Conservation (phyloP, 2,797 vertebrate species). For the Bradypodion pumilum region DNA sequence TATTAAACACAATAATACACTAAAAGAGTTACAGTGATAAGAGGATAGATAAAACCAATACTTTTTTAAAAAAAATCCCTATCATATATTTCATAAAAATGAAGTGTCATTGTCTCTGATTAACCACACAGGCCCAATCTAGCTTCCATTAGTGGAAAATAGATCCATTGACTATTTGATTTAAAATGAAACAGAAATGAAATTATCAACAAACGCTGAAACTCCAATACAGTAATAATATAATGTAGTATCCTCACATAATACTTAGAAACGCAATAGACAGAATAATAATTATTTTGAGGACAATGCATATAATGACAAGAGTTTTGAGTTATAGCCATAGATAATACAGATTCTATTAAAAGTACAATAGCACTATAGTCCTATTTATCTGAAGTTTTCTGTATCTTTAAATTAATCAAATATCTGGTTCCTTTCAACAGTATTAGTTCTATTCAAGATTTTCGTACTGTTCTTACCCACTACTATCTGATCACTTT, state of each 20-base stretch:
- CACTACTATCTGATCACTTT: conserved; percentile 33
- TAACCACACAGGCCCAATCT: conserved; percentile 1
- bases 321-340: conserved; percentile 42
- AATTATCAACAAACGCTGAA: conserved; percentile 6
- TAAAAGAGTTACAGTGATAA: conserved; percentile 32
- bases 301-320: conserved; percentile 38
- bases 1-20: conserved; percentile 25
- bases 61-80: conserved; percentile 30
- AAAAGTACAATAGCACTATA: conserved; percentile 43
- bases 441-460: conserved; percentile 43
- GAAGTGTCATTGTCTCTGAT: conserved; percentile 26
- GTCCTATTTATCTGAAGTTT: conserved; percentile 24
- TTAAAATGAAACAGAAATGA: conserved; percentile 13
- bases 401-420: conserved; percentile 31
- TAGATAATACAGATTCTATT: conserved; percentile 38
- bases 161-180: conserved; percentile 17
- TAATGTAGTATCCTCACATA: background rate
- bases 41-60: conserved; percentile 36
- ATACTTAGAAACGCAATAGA: conserved; percentile 25
- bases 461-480: conserved; percentile 26
- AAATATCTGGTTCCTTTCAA: conserved; percentile 31
- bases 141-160: conserved; percentile 22
- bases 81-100: conserved; percentile 42
- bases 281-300: conserved; percentile 49
- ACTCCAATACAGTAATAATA: conserved; percentile 41